Base-by-base conservation (phyloP, 2,113 vertebrate genomes). In the Antennarius striatus region DNA sequence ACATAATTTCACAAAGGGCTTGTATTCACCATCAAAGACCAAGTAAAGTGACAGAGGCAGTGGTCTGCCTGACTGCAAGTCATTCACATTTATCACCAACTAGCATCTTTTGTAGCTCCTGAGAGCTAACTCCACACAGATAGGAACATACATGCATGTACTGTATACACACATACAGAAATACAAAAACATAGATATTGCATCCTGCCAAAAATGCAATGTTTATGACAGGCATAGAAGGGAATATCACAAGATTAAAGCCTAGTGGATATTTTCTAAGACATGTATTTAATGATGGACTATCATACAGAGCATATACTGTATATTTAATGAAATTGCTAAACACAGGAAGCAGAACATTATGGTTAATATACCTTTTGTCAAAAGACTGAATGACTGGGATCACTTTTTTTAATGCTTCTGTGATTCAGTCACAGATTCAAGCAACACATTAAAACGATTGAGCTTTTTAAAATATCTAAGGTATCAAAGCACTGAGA, bases 51-150 rank as follows among this genome's bases (percentile, higher is more conserved):
- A 83, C 81, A 22, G 22, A 22, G 63, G 75, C 77, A 63, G 42
- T 75, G 62, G 73, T 9, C 75, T 75, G 68, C 71, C 73, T 64
- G 65, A 68, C 79, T 84, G 86, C 86, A 81, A 82, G 68, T 75
- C 80, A 85, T 82, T 82, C 84, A 88, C 72, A 67, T 58, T 85
- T 77, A 83, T 86, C 58, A 42, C 76, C 80, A 82, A 86, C 82
- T 81, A 86, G 73, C 70, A 63, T 79, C 81, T 86, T 73, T 74
- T 82, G 61, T 57, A 73, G 62, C 78, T 79, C 73, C 73, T 15
- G 4, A 75, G 74, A 71, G 73, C 60, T 13, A 63, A 65, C 71
- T 6, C n/a, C 47, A 58, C 49, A 56, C 54, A 40, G 14, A 58
- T 11, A 54, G 22, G 42, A 30, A 10, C 5, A 4, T 42, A 5